Base-by-base conservation (phyloP, 2,113 vertebrate species). In the Cacatua alba region DNA sequence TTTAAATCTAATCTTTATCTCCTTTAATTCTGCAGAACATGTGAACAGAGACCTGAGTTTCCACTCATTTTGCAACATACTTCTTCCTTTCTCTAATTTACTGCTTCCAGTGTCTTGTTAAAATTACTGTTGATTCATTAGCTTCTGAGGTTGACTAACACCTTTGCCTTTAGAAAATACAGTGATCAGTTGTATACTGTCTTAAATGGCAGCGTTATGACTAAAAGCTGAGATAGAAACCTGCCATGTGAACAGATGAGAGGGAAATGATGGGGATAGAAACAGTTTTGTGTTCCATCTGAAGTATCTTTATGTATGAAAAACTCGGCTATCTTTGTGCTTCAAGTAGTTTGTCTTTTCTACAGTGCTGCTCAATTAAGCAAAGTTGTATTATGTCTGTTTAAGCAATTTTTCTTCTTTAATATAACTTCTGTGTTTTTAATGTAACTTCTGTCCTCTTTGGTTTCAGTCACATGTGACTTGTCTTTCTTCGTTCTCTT, bases 1-100 rank as follows among this genome's bases (percentile, higher is more conserved):
- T 99, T 99, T 98, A 96, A 88, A 98, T 96, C 96, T 98, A 97
- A 98, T 97, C 96, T 92, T 95, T 96, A 95, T 90, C 95, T 97
- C 87, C 92, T 98, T 98, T 95, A 97, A 97, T 97, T 98, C 97
- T 98, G 98, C 98, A 98, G 98, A 98, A 94, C 94, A 95, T 98
- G 94, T 97, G 98, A 98, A 93, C 96, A 98, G 97, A 97, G 95
- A 91, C 92, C 97, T 98, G 97, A 97, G 94, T 97, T 96, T 98
- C 97, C 92, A 91, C 96, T 97, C 93, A 94, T 88, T 97, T 95
- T 97, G 95, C 97, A 96, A 87, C 67, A 57, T 96, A 90, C 80
- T 95, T 96, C 82, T 93, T 88, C 87, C 90, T 97, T 95, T 97
- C 92, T 97, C 91, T 95, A 88, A 81, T 92, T 97, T 86, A 93